Evolutionary conservation across 2,113 vertebrate species (phyloP).

Genomic region (Strix uralensis): DNA sequence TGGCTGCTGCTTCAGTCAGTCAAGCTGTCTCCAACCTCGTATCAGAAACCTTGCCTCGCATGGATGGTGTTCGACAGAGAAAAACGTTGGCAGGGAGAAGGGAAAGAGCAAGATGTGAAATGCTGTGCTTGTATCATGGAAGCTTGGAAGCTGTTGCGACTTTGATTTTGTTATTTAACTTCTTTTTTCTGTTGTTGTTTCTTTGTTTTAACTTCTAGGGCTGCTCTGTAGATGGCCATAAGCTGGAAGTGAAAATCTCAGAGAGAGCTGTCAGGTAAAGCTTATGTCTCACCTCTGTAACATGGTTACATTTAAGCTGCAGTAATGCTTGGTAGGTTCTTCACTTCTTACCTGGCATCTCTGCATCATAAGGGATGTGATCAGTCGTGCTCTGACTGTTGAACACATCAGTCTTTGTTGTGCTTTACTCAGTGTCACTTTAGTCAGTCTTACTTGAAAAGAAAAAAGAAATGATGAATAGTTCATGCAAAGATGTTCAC

Average conservation of each 20-base stretch:
- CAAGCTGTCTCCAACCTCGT: not conserved
- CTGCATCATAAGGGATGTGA: not conserved
- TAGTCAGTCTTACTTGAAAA: not conserved
- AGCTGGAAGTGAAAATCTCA: conserved; percentile 90
- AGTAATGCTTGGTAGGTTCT: rapidly evolving
- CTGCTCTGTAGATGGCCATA: conserved; percentile 84
- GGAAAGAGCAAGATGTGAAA: not conserved
- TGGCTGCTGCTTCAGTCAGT: not conserved
- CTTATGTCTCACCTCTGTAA: not conserved
- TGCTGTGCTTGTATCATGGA: not conserved
- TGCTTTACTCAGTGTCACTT: not conserved
- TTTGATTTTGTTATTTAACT: not conserved
- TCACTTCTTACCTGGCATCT: not conserved
- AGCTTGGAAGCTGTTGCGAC: not conserved
- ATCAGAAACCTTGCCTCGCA: not conserved
- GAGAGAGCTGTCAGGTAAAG: conserved; percentile 88
- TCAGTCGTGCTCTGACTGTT: not conserved
- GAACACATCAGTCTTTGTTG: not conserved
- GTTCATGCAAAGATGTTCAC: not conserved
- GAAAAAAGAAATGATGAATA: not conserved
- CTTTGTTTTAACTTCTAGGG: conserved; percentile 70
- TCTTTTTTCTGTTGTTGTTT: not conserved
- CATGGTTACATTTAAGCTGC: not conserved
- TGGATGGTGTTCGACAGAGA: not conserved
- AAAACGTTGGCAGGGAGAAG: not conserved